Base-by-base conservation (phyloP, 2,113 vertebrate species). In the Siniperca chuatsi region DNA sequence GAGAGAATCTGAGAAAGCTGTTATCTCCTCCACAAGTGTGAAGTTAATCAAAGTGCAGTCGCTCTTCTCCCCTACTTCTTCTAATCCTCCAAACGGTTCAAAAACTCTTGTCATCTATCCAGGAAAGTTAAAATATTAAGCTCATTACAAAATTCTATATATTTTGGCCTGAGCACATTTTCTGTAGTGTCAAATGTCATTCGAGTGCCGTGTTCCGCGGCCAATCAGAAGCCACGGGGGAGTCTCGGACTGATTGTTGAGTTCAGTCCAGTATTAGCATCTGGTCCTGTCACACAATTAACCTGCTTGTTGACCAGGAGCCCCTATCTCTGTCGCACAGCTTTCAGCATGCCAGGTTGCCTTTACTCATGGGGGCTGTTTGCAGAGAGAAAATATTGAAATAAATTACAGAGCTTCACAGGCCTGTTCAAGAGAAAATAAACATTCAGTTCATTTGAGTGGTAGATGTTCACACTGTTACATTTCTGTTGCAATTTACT, bases 271-370 rank as follows among this genome's bases (percentile, higher is more conserved):
- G 65, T 68, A 79, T 84, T 86, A 90, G 79, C 84, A 90, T 86
- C 77, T 83, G 86, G 78, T 82, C 52, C 76, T 79, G 79, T 93
- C 87, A 90, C 7, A 82, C 80, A 91, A 94, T 94, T 94, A 93
- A 93, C 92, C 92, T 89, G 87, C 87, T 74, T 90, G 90, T 94
- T 93, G 93, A 93, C 92, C 89, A 68, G 62, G 54, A 78, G 79
- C 83, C n/a, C 67, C 73, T 87, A 90, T 92, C 92, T 88, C 84
- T 66, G 79, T 57, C 62, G 73, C 78, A 33, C 83, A 88, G 88
- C 80, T 58, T 68, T 64, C 81, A 16, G 65, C 16, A 18, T 40
- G 78, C 85, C 87, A 78, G 73, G 62, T 70, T 62, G 75, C 48
- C 62, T 82, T 80, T 76, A 84, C 73, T 79, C 84, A 52, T 23